Evolutionary conservation across 2,888 invertebrate species (phyloP).

Genomic region (Pemphredon lugubris): DNA sequence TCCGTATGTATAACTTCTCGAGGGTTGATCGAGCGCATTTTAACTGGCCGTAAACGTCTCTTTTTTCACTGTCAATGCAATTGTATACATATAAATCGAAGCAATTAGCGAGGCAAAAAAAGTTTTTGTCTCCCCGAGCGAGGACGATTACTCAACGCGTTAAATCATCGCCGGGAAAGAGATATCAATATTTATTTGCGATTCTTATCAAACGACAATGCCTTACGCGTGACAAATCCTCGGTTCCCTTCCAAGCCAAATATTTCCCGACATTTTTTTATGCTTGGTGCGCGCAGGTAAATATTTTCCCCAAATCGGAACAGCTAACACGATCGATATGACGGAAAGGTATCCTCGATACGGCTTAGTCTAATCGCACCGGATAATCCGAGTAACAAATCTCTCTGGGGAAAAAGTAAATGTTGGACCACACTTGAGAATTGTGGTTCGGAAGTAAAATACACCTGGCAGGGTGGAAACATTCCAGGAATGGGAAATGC

Average conservation of each 20-base stretch:
- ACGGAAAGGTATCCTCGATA: constrained; percentile 22
- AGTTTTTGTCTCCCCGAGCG: constrained; percentile 24
- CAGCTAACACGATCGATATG: constrained; percentile 20
- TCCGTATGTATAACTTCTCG: constrained; percentile 35
- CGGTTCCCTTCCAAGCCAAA: not conserved
- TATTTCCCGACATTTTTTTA: not conserved
- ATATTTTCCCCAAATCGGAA: constrained; percentile 4
- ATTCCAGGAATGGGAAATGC: constrained; percentile 41
- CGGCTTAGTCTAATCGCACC: constrained; percentile 39
- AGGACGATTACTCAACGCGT: constrained; percentile 35
- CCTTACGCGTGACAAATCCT: constrained; percentile 2
- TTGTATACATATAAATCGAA: too few species aligned
- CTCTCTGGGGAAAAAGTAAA: constrained; percentile 6
- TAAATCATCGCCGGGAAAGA: constrained; percentile 34
- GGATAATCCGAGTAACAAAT: constrained; percentile 41
- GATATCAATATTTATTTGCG: constrained; percentile 25
- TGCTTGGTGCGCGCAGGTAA: not conserved
- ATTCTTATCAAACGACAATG: constrained; percentile 2
- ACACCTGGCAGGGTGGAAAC: constrained; percentile 58
- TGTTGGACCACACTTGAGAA: constrained; percentile 13
- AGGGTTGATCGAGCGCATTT: constrained; percentile 56
- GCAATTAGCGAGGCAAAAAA: constrained; percentile 31
- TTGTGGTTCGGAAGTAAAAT: not conserved
- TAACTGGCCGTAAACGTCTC: constrained; percentile 54
- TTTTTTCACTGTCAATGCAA: constrained; percentile 56